A percentile compares a stretch with the other conserved stretches of the same genome.
Evolutionary conservation across 2,888 invertebrate genomes (phyloP).

Genomic region (Lobophora halterata): DNA sequence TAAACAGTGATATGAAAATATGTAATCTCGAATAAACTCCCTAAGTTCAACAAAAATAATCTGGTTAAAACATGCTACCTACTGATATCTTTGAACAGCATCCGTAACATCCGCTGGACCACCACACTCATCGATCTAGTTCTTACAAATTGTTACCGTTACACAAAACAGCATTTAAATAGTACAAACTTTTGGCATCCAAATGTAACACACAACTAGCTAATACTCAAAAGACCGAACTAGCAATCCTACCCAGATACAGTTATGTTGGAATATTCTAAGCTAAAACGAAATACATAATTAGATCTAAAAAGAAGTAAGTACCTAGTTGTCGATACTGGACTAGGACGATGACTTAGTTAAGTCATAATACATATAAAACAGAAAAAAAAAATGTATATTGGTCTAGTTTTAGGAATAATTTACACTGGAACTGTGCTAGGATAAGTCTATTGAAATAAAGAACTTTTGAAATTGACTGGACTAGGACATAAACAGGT

Average conservation of each 20-base stretch:
- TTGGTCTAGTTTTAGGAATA: too few relatives aligned
- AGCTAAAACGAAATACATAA: constrained; percentile 43
- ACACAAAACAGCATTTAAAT: constrained; percentile 42
- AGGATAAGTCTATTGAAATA: too few relatives aligned
- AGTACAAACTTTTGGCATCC: constrained; percentile 63
- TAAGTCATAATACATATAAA: too few relatives aligned
- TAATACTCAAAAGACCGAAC: constrained; percentile 41
- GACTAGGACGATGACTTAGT: too few relatives aligned
- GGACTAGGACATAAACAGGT: constrained; percentile 22
- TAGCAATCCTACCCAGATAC: constrained; percentile 53
- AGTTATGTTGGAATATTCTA: constrained; percentile 36
- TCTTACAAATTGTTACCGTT: constrained; percentile 37
- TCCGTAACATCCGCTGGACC: constrained; percentile 26
- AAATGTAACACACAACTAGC: constrained; percentile 42
- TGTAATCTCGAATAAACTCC: constrained; percentile 43
- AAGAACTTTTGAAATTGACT: constrained; percentile 20
- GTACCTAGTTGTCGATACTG: too few relatives aligned
- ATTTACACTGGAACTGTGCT: too few relatives aligned
- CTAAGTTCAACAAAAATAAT: constrained; percentile 56
- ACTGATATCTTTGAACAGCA: constrained; percentile 44
- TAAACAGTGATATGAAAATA: constrained; percentile 68
- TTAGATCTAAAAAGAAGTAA: too few relatives aligned
- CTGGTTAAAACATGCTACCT: constrained; percentile 53
- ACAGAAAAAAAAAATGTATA: too few relatives aligned
- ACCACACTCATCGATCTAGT: too few relatives aligned